Evolutionary conservation across 1,140 invertebrate genomes (phyloP).

Genomic region (Apis florea): DNA sequence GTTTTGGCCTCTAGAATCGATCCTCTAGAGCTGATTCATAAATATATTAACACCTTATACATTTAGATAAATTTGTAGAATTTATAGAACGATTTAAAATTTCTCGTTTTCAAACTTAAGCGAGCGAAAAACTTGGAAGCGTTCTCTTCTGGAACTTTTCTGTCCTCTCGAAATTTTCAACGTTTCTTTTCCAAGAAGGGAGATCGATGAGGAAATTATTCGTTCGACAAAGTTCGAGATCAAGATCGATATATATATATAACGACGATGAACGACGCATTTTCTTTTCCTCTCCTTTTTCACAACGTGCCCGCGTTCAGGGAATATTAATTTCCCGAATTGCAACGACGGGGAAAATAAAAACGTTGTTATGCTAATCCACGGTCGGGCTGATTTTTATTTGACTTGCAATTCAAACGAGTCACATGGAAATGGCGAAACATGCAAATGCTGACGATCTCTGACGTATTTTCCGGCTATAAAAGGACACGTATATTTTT

Average conservation of each 20-base stretch:
- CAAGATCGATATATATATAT: slow-evolving; percentile 13
- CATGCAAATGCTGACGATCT: slow-evolving; percentile 14
- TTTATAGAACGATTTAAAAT: too few species aligned
- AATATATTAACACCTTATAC: too few species aligned
- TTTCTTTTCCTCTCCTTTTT: not conserved
- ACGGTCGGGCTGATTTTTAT: slow-evolving; percentile 14
- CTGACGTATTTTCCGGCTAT: not conserved
- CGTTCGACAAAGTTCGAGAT: not conserved
- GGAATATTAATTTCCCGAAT: slow-evolving; percentile 31
- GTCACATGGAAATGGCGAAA: slow-evolving; percentile 25
- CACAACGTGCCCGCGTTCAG: not conserved
- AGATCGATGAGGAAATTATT: slow-evolving; percentile 12
- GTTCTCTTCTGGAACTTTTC: not conserved
- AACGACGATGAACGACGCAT: slow-evolving; percentile 16
- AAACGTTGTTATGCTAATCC: slow-evolving; percentile 34
- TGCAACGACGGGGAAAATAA: slow-evolving; percentile 18
- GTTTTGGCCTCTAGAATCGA: too few species aligned
- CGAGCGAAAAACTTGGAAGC: not conserved
- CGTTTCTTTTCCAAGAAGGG: not conserved
- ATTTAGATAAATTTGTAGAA: too few species aligned
- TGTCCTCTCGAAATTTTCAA: not conserved
- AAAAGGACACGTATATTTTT: not conserved
- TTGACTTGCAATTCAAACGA: slow-evolving; percentile 36
- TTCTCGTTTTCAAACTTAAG: too few species aligned
- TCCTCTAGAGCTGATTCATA: too few species aligned